Conservation (phyloP, 2,888 invertebrate species). For the Dorcus hopei region DNA sequence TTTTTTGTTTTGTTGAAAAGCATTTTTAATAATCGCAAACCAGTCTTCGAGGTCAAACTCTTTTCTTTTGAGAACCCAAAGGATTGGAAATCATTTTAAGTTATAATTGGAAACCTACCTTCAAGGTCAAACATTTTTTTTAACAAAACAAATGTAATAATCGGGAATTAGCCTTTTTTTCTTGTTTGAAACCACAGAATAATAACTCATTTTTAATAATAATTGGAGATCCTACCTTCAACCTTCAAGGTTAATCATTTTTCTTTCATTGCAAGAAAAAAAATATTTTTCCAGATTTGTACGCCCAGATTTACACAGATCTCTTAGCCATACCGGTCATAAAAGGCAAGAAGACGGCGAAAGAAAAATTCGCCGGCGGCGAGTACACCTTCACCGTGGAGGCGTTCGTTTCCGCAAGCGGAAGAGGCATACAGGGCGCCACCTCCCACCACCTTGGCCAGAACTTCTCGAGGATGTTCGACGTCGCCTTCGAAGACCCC, state of each 20-base stretch:
- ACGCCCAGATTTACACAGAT: constrained; percentile 87
- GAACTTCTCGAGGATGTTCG: constrained; percentile 99
- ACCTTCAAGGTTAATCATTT: neutral
- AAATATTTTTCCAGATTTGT: constrained; percentile 63
- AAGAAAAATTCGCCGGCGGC: constrained; percentile 98
- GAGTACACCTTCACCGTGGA: constrained; percentile 97
- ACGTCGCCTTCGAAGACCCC: constrained; percentile 91
- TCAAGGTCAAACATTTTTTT: neutral
- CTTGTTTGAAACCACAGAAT: too few species aligned
- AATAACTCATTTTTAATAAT: neutral
- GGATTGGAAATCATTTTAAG: neutral
- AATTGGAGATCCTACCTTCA: neutral
- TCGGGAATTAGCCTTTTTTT: too few species aligned
- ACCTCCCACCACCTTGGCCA: constrained; percentile 99
- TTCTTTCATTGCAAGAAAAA: neutral
- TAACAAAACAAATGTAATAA: too few species aligned
- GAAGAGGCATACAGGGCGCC: constrained; percentile 91
- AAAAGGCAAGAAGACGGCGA: constrained; percentile 94
- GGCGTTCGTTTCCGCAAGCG: constrained; percentile 90
- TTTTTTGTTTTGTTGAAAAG: too few species aligned
- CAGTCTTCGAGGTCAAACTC: too few species aligned
- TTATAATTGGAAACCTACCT: neutral
- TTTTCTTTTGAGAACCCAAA: too few species aligned
- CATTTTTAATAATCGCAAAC: too few species aligned
- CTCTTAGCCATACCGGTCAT: constrained; percentile 91